Percentiles rank a stretch among this genome's conserved stretches.
Evolutionary conservation across 2,113 vertebrate species (phyloP).

Genomic region (human): GRCh38 chr13:67927501-67928000

Average conservation of each 20-base stretch:
- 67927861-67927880: conserved; percentile 2
- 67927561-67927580: not conserved
- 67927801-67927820: not conserved
- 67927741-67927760: not conserved
- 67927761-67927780: not conserved
- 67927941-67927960: conserved; percentile 70
- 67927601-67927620: not conserved
- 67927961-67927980: conserved; percentile 88
- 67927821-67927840: not conserved
- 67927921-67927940: conserved; percentile 65
- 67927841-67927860: conserved; percentile 7
- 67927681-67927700: not conserved
- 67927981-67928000: conserved; percentile 83
- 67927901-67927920: conserved; percentile 56
- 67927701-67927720: not conserved
- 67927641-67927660: not conserved
- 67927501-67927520: not conserved
- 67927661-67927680: not conserved
- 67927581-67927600: not conserved
- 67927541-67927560: not conserved
- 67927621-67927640: not conserved
- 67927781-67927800: not conserved
- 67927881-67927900: conserved; percentile 44
- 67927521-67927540: not conserved
- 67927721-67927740: not conserved